A percentile compares a stretch with the other conserved stretches of the same genome.
Conservation (phyloP, 2,797 vertebrate species). For the Danio kyathit region DNA sequence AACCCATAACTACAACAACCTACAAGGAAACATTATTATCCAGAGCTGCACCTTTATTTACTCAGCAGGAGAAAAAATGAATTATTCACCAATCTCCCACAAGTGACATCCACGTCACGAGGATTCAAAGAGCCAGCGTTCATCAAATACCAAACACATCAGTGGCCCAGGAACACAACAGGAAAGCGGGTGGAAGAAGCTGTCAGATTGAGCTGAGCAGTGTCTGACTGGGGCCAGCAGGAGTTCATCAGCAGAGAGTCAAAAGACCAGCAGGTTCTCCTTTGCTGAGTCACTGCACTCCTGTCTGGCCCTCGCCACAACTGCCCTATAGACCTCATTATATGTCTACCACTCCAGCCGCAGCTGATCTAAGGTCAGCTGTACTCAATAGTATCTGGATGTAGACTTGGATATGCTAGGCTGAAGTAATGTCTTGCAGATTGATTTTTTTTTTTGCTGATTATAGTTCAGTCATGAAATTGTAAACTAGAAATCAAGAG, state of each 20-base stretch:
- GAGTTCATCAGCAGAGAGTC: slow-evolving; percentile 59
- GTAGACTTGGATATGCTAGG: not conserved
- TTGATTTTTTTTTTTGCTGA: not conserved
- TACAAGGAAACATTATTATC: not conserved
- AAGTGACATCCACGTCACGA: not conserved
- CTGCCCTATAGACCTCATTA: slow-evolving; percentile 47
- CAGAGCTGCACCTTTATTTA: slow-evolving; percentile 10
- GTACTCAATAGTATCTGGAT: not conserved
- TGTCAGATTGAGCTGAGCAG: slow-evolving; percentile 32
- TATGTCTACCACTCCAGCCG: slow-evolving; percentile 18
- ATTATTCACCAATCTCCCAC: slow-evolving; percentile 24
- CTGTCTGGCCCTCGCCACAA: slow-evolving; percentile 64
- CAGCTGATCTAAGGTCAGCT: not conserved
- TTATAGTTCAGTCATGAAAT: not conserved
- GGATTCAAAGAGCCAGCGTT: slow-evolving; percentile 22
- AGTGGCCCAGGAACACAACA: slow-evolving; percentile 17
- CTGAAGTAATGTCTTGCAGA: not conserved
- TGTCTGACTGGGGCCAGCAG: slow-evolving; percentile 39
- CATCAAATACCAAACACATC: slow-evolving; percentile 15
- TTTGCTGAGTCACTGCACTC: slow-evolving; percentile 72
- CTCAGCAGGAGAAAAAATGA: not conserved
- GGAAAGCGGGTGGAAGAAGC: slow-evolving; percentile 31
- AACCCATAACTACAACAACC: slow-evolving; percentile 14
- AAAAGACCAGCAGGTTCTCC: slow-evolving; percentile 61
- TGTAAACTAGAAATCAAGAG: not conserved